phyloP scores from a whole-genome alignment of 2,888 invertebrate genomes.

The Camptogramma bilineatum region DNA sequence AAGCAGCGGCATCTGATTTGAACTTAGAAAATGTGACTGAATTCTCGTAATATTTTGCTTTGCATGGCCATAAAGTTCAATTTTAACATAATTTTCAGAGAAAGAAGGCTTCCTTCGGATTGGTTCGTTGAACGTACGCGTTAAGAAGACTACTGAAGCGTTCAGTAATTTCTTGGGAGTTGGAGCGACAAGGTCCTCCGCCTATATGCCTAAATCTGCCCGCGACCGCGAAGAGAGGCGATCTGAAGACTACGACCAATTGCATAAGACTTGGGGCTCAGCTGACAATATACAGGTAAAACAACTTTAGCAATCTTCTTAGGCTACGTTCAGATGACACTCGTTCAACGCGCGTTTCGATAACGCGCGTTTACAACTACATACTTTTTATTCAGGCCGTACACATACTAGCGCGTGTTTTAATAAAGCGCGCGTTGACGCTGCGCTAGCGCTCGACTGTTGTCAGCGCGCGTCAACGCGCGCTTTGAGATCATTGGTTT shows the following conservation, averaged over 20 bases:
- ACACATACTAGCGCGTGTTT: no score
- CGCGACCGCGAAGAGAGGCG: constrained; percentile 67
- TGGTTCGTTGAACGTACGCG: constrained; percentile 95
- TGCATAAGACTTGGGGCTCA: constrained; percentile 95
- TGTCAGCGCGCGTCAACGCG: no score
- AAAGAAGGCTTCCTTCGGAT: constrained; percentile 96
- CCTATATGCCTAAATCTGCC: constrained; percentile 74
- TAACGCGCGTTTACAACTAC: no score
- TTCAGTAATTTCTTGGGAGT: constrained; percentile 96
- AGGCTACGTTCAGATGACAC: no score
- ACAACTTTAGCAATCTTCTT: not conserved
- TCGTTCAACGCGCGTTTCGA: no score
- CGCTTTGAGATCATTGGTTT: no score
- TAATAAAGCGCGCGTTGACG: no score
- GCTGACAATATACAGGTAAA: constrained; percentile 93
- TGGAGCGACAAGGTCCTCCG: constrained; percentile 84
- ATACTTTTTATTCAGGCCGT: no score
- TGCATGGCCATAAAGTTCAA: not conserved
- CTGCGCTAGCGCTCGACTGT: no score
- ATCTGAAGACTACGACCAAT: constrained; percentile 85
- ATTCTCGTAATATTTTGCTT: no score
- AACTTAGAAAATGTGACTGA: no score
- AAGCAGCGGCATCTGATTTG: no score
- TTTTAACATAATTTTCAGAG: constrained; percentile 82
- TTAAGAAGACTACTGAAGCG: constrained; percentile 96